A percentile compares a stretch with the other conserved stretches of the same genome.
These are phyloP conservation scores for Catharus ustulatus DNA, from an alignment of 2,797 vertebrate species.

Conservation along the genomic window DNA sequence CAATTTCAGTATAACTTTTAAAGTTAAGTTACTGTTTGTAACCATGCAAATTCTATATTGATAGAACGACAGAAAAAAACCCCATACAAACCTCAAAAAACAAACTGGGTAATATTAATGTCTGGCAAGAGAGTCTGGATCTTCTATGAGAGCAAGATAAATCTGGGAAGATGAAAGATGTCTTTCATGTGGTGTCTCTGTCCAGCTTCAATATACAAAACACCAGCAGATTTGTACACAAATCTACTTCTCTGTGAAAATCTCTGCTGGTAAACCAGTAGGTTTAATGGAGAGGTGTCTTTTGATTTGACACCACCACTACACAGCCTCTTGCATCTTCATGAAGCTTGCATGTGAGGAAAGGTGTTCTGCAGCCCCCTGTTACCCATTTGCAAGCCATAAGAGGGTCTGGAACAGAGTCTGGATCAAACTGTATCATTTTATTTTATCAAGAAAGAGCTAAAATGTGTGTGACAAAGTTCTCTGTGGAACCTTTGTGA, in stretches of 20 bases:
- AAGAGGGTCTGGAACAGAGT: not conserved
- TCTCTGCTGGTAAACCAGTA: not conserved
- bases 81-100: not conserved
- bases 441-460: not conserved
- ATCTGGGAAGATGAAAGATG: not conserved
- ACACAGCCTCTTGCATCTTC: not conserved
- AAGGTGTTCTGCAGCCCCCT: rapidly evolving
- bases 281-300: not conserved
- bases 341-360: not conserved
- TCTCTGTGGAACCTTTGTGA: not conserved
- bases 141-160: not conserved
- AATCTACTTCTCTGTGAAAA: not conserved
- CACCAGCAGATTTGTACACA: rapidly evolving
- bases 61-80: not conserved
- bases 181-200: not conserved
- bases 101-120: not conserved
- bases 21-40: not conserved
- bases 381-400: not conserved
- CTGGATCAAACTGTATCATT: not conserved
- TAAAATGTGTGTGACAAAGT: not conserved
- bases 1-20: not conserved
- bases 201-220: not conserved
- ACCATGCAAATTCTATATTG: not conserved
- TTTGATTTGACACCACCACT: rapidly evolving
- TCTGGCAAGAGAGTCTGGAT: not conserved